phyloP scores from a whole-genome alignment of 2,797 vertebrate species.

The Microctenopoma lineatum region DNA sequence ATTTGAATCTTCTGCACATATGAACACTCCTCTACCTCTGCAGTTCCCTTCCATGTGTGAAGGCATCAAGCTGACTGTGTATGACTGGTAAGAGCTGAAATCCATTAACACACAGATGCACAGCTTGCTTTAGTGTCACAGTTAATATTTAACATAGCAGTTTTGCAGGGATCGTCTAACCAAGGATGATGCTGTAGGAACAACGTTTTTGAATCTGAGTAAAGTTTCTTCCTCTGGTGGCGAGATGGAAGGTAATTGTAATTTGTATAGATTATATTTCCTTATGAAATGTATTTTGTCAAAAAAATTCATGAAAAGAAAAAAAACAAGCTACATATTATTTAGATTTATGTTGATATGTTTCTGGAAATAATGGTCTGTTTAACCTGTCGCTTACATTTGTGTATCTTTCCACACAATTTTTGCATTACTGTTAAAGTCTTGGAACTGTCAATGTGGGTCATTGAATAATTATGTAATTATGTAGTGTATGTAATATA shows the following conservation, averaged over 20 bases:
- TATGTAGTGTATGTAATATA: too few relatives aligned
- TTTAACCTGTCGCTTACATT: constrained; percentile 1
- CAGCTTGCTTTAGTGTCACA: not conserved
- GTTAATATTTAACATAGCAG: constrained; percentile 19
- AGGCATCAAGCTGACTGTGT: constrained; percentile 90
- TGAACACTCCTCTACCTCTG: constrained; percentile 28
- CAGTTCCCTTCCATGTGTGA: constrained; percentile 99
- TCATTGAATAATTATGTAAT: constrained; percentile 8
- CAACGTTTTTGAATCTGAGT: constrained; percentile 90
- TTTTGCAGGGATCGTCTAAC: constrained; percentile 92
- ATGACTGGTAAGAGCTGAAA: constrained; percentile 90
- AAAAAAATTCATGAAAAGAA: not conserved
- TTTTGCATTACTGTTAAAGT: not conserved
- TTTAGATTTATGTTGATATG: not conserved
- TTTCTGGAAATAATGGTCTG: not conserved
- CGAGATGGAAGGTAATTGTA: constrained; percentile 88
- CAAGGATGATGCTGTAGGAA: constrained; percentile 93
- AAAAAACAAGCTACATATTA: not conserved
- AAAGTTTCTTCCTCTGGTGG: constrained; percentile 94
- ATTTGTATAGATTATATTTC: not conserved
- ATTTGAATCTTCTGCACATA: not conserved
- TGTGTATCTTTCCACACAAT: not conserved
- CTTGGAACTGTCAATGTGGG: not conserved
- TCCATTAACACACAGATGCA: constrained; percentile 1
- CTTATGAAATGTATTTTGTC: too few relatives aligned